These are phyloP conservation scores for Malthinus seriepunctatus DNA, from an alignment of 2,888 invertebrate genomes.

Conservation along the genomic window DNA sequence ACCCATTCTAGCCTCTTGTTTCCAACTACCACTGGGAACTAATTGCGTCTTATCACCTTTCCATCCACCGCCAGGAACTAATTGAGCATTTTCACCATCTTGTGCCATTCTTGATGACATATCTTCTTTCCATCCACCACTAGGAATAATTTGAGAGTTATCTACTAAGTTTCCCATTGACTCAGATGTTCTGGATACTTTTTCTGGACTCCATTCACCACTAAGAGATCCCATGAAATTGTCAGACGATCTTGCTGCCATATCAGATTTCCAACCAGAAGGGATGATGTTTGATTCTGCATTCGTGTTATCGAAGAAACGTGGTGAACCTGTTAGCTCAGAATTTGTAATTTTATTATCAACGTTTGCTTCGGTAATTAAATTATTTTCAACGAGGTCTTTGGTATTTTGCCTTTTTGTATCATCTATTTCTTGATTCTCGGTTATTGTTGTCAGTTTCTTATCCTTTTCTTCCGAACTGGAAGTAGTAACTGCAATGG, in stretches of 20 bases:
- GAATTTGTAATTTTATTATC: neutral
- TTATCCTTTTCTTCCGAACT: slow-evolving; percentile 37
- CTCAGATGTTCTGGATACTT: neutral
- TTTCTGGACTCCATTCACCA: slow-evolving; percentile 10
- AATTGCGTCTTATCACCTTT: neutral
- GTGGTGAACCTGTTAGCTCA: neutral
- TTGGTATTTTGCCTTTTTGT: neutral
- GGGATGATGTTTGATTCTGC: neutral
- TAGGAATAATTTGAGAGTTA: slow-evolving; percentile 11
- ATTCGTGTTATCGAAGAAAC: neutral
- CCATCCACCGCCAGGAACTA: no score
- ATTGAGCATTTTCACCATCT: neutral
- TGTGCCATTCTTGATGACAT: neutral
- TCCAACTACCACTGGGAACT: slow-evolving; percentile 7
- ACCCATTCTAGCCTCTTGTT: neutral
- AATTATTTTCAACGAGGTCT: neutral
- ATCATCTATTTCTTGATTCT: neutral
- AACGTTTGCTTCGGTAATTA: no score
- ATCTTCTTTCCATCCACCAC: slow-evolving; percentile 18
- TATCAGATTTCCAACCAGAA: slow-evolving; percentile 23
- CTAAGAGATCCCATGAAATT: neutral
- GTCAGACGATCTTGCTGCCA: slow-evolving; percentile 3
- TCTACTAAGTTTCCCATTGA: neutral
- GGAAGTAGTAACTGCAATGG: neutral
- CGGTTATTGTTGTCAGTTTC: neutral